Evolutionary conservation across 2,797 vertebrate genomes (phyloP).

Genomic region (Gambelia wislizenii): DNA sequence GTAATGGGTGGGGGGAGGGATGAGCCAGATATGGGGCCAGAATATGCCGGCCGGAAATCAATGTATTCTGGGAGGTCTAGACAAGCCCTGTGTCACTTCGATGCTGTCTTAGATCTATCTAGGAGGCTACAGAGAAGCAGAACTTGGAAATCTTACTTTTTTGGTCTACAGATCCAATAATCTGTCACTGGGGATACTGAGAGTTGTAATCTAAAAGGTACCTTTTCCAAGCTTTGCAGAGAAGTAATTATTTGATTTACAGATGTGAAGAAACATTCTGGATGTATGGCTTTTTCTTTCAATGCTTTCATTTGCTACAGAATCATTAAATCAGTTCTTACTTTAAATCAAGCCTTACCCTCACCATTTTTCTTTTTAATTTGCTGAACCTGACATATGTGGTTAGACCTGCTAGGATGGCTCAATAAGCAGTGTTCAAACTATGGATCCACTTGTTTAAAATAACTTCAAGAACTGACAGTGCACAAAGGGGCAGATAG

Average conservation of each 20-base stretch:
- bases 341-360: not conserved
- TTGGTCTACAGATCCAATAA: too few relatives aligned
- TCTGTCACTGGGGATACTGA: too few relatives aligned
- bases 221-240: not conserved
- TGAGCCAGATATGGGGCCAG: too few relatives aligned
- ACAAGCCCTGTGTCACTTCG: too few relatives aligned
- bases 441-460: not conserved
- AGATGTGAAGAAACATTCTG: not conserved
- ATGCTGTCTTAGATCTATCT: not conserved
- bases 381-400: not conserved
- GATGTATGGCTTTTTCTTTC: not conserved
- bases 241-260: not conserved
- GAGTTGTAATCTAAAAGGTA: too few relatives aligned
- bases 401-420: conserved; percentile 20
- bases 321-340: conserved; percentile 18
- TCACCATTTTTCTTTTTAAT: conserved; percentile 28
- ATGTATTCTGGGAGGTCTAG: too few relatives aligned
- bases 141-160: too few relatives aligned
- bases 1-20: too few relatives aligned
- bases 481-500: conserved; percentile 24
- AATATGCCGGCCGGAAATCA: too few relatives aligned
- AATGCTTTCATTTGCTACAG: conserved; percentile 28
- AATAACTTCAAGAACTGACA: conserved; percentile 31
- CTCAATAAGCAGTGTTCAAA: conserved; percentile 45
- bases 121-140: too few relatives aligned